Percentiles rank a stretch among this genome's conserved stretches.
Evolutionary conservation across 1,140 invertebrate species (phyloP).

Genomic region (Neodiprion virginianus): DNA sequence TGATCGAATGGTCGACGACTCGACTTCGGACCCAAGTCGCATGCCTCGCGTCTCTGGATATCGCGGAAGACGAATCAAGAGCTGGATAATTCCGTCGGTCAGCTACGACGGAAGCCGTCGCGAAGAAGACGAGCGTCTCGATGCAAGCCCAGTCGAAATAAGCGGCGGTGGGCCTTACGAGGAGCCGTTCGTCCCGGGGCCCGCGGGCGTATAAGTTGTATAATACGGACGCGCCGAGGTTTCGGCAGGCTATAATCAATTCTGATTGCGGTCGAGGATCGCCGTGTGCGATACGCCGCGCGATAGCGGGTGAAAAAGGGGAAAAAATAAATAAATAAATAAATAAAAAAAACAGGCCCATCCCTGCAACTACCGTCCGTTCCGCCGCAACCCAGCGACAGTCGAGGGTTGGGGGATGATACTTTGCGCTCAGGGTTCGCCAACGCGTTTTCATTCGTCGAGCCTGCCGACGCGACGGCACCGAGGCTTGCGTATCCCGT

Average conservation of each 20-base stretch:
- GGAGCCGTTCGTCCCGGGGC: constrained; percentile 24
- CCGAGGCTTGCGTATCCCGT: constrained; percentile 28
- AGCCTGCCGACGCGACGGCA: constrained; percentile 8
- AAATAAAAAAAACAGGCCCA: constrained; percentile 41
- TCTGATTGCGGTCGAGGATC: constrained; percentile 59
- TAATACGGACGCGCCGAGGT: constrained; percentile 55
- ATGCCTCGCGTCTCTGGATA: too few species aligned
- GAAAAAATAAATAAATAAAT: too few species aligned
- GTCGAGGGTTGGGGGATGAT: constrained; percentile 1
- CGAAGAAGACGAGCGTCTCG: neutral
- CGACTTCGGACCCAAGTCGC: too few species aligned
- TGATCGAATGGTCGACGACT: too few species aligned
- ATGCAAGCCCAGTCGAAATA: neutral
- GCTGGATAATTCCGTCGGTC: too few species aligned
- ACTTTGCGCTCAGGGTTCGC: neutral
- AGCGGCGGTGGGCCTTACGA: neutral
- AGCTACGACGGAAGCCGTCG: too few species aligned
- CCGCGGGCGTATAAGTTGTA: constrained; percentile 52
- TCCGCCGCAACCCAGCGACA: neutral
- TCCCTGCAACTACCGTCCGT: constrained; percentile 53
- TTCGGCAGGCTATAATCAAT: constrained; percentile 64
- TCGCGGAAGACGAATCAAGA: too few species aligned
- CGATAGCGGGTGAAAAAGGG: constrained; percentile 40
- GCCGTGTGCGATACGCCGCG: constrained; percentile 53
- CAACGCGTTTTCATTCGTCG: neutral